Conservation (phyloP, 2,888 invertebrate species). For the Drosophila meridiana region DNA sequence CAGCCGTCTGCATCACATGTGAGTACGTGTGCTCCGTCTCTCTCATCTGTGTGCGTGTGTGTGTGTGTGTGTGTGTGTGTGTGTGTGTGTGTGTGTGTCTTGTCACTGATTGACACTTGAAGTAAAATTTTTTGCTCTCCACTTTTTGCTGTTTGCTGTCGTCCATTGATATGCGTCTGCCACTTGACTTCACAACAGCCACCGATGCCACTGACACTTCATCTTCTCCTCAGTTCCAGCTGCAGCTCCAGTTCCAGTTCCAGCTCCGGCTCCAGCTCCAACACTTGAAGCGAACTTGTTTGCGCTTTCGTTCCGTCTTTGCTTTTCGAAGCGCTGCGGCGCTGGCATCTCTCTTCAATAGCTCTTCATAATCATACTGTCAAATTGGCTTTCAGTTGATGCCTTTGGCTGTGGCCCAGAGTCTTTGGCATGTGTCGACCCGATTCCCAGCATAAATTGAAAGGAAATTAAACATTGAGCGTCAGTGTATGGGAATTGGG, state of each 20-base stretch:
- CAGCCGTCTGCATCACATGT: constrained; percentile 62
- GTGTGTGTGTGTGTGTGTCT: constrained; percentile 52
- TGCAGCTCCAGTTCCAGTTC: constrained; percentile 4
- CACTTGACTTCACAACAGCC: constrained; percentile 63
- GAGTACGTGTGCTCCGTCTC: constrained; percentile 25
- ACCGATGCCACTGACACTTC: constrained; percentile 39
- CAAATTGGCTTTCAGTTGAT: constrained; percentile 73
- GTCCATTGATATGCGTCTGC: constrained; percentile 70
- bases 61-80: constrained; percentile 43
- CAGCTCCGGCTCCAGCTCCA: neutral
- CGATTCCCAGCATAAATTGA: constrained; percentile 79
- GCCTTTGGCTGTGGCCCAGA: constrained; percentile 30
- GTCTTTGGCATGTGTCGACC: constrained; percentile 22
- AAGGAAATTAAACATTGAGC: constrained; percentile 79
- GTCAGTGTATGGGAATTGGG: constrained; percentile 37
- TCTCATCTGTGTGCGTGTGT: constrained; percentile 29
- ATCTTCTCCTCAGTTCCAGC: constrained; percentile 20
- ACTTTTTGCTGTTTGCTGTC: constrained; percentile 62
- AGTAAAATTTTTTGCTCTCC: constrained; percentile 70
- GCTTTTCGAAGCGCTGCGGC: constrained; percentile 13
- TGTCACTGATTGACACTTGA: constrained; percentile 79
- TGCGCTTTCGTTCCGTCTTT: constrained; percentile 1
- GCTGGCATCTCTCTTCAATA: constrained; percentile 56
- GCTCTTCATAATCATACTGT: constrained; percentile 59
- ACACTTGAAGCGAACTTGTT: constrained; percentile 13